Percentiles rank a stretch among this genome's conserved stretches.
Evolutionary conservation across 2,797 vertebrate species (phyloP).

Genomic region (Pipistrellus kuhlii): DNA sequence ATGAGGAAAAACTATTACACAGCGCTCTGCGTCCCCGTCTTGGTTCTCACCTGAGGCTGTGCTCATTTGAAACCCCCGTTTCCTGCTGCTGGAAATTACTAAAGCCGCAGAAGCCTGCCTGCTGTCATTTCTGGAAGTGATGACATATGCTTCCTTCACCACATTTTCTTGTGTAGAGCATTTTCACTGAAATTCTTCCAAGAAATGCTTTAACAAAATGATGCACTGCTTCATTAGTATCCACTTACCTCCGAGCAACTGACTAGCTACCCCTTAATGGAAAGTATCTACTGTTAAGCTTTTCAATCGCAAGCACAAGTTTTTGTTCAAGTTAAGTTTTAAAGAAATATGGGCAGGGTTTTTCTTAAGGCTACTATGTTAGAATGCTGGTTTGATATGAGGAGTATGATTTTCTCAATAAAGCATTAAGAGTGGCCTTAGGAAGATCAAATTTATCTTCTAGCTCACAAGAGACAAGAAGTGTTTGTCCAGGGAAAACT

Average conservation of each 20-base stretch:
- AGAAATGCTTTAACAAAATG: conserved; percentile 18
- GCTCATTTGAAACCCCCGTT: neutral
- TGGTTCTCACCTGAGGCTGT: neutral
- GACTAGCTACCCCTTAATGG: neutral
- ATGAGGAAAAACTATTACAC: neutral
- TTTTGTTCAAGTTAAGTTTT: neutral
- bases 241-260: neutral
- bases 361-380: neutral
- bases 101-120: conserved; percentile 37
- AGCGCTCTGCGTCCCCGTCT: neutral
- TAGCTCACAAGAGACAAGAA: neutral
- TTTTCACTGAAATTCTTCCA: conserved; percentile 39
- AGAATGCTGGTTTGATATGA: conserved; percentile 21
- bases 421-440: neutral
- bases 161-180: neutral
- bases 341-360: neutral
- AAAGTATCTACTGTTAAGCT: neutral
- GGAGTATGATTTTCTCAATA: neutral
- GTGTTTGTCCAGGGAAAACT: accelerated
- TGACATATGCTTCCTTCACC: neutral
- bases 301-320: neutral
- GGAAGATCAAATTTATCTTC: neutral
- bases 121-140: conserved; percentile 27
- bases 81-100: neutral
- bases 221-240: neutral